Conservation (phyloP, 2,113 vertebrate species). For the Nycticorax nycticorax region DNA sequence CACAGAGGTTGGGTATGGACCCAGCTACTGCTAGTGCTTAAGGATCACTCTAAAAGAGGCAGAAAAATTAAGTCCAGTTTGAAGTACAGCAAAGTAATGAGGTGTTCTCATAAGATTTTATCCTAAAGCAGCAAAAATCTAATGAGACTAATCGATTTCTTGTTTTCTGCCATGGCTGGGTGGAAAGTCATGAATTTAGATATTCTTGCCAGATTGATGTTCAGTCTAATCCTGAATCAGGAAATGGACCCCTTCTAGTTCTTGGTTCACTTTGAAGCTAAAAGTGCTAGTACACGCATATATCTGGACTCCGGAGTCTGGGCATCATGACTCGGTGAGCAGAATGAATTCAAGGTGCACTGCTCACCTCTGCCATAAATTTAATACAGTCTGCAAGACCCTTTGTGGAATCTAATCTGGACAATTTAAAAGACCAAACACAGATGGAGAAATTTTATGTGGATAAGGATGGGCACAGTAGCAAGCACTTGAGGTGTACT, state of each 20-base stretch:
- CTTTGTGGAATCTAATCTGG: not conserved
- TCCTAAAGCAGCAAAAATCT: not conserved
- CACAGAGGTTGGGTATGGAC: not conserved
- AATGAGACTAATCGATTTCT: not conserved
- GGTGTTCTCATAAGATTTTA: not conserved
- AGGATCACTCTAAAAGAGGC: not conserved
- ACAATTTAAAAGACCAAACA: conserved; percentile 15
- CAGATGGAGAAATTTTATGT: not conserved
- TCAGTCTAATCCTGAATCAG: not conserved
- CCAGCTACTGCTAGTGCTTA: not conserved
- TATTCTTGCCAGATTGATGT: not conserved
- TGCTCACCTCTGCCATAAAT: not conserved
- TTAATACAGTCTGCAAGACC: not conserved
- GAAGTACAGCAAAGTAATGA: not conserved
- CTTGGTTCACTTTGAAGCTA: not conserved
- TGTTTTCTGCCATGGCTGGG: not conserved
- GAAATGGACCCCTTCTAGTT: not conserved
- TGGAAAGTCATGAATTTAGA: not conserved
- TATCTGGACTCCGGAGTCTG: not conserved
- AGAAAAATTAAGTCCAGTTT: not conserved
- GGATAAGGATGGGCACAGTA: not conserved
- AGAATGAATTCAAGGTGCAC: not conserved
- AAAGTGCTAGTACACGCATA: not conserved
- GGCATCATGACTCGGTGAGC: not conserved
- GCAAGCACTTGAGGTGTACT: not conserved